These are phyloP conservation scores for Xestobium rufovillosum DNA, from an alignment of 2,888 invertebrate genomes.

Conservation along the genomic window DNA sequence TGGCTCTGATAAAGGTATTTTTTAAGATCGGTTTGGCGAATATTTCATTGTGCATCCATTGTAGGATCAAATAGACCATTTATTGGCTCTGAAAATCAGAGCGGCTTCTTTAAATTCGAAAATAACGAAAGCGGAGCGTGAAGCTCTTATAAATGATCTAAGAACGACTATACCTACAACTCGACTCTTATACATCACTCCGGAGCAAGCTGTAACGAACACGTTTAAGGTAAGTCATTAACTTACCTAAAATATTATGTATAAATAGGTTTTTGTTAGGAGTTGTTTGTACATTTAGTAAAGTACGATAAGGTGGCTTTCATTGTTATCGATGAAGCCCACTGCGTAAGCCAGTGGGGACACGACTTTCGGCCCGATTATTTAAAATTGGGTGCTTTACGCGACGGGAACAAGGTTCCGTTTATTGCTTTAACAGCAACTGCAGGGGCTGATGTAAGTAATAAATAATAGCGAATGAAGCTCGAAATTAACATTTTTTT, in stretches of 20 bases:
- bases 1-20: constrained; percentile 85
- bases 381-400: constrained; percentile 71
- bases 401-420: constrained; percentile 60
- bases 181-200: constrained; percentile 89
- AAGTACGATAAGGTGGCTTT: constrained; percentile 75
- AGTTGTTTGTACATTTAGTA: constrained; percentile 59
- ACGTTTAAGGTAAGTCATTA: constrained; percentile 52
- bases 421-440: constrained; percentile 96
- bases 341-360: constrained; percentile 98
- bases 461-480: constrained; percentile 5
- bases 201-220: constrained; percentile 85
- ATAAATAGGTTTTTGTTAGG: no score
- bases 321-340: constrained; percentile 95
- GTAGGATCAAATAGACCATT: constrained; percentile 87
- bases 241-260: background rate
- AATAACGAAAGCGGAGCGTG: constrained; percentile 68
- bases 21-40: background rate
- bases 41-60: background rate
- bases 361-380: constrained; percentile 97
- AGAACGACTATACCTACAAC: constrained; percentile 60
- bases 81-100: constrained; percentile 65
- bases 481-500: no score
- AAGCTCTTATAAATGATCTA: constrained; percentile 70
- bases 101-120: constrained; percentile 93
- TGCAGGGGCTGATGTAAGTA: constrained; percentile 58